Percentiles rank a stretch among this genome's conserved stretches.
Conservation (phyloP, 2,113 vertebrate genomes). For the Thalassarche chlororhynchos region DNA sequence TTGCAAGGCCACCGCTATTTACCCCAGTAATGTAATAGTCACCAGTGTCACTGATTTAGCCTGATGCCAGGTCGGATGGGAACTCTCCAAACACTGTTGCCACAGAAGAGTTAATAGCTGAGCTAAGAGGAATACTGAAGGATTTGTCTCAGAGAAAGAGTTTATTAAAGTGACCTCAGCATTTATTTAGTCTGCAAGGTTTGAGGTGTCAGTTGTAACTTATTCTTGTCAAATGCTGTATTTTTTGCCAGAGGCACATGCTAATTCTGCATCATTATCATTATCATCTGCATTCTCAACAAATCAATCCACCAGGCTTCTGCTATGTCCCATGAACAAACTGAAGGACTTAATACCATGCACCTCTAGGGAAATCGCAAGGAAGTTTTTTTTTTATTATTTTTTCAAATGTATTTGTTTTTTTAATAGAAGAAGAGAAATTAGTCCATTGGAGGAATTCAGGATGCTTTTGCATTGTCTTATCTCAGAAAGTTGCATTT, state of each 20-base stretch:
- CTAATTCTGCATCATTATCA: neutral
- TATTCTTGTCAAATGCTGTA: neutral
- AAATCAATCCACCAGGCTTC: neutral
- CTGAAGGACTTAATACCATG: rapidly evolving
- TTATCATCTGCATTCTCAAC: too few species aligned
- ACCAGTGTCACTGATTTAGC: neutral
- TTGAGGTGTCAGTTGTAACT: neutral
- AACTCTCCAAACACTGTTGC: neutral
- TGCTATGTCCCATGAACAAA: neutral
- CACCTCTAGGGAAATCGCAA: neutral
- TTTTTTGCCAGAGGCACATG: neutral
- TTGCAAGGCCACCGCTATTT: neutral
- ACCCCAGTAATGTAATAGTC: neutral
- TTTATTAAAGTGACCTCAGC: neutral
- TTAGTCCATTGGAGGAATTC: neutral
- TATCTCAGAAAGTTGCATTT: neutral
- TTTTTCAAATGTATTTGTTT: neutral
- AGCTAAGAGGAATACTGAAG: neutral
- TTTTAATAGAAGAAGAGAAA: neutral
- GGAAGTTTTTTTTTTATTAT: neutral
- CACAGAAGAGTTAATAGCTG: neutral
- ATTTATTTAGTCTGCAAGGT: neutral
- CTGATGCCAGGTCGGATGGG: neutral
- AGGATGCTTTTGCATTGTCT: neutral
- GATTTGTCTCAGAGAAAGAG: neutral